These are phyloP conservation scores for Cololabis saira DNA, from an alignment of 2,113 vertebrate genomes.

Conservation along the genomic window DNA sequence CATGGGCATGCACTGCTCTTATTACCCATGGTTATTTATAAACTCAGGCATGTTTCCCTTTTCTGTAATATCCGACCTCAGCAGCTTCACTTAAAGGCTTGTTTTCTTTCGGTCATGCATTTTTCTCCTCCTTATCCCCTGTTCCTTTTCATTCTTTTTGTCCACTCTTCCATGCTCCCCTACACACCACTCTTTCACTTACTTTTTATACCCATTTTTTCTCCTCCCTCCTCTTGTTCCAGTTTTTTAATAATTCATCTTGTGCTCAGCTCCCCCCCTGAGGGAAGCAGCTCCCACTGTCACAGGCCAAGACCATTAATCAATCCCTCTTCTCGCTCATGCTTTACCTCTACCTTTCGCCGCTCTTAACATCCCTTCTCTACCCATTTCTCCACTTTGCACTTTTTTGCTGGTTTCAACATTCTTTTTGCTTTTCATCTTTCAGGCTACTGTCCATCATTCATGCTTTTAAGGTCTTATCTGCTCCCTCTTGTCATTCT, in stretches of 20 bases:
- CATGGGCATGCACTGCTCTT: constrained; percentile 66
- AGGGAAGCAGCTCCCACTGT: constrained; percentile 64
- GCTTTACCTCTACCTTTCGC: constrained; percentile 18
- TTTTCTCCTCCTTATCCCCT: not conserved
- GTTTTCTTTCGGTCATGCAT: constrained; percentile 44
- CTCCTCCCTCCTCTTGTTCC: constrained; percentile 62
- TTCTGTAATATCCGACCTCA: constrained; percentile 54
- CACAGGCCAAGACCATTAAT: constrained; percentile 73
- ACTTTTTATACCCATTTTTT: constrained; percentile 35
- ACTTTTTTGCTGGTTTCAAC: constrained; percentile 25
- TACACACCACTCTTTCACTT: constrained; percentile 9
- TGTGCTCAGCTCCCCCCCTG: constrained; percentile 33
- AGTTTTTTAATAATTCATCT: constrained; percentile 75
- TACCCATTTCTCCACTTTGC: constrained; percentile 5
- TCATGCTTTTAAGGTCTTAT: constrained; percentile 54
- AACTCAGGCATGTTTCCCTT: constrained; percentile 57
- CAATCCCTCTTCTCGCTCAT: constrained; percentile 53
- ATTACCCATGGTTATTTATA: constrained; percentile 85
- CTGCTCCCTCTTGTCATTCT: constrained; percentile 37
- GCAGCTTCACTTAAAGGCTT: constrained; percentile 58
- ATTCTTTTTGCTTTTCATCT: constrained; percentile 27
- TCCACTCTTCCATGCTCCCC: constrained; percentile 2
- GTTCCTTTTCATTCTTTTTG: not conserved
- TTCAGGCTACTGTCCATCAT: constrained; percentile 43
- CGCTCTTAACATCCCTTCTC: constrained; percentile 41